Conservation (phyloP, 2,797 vertebrate genomes). For the Champsocephalus gunnari region DNA sequence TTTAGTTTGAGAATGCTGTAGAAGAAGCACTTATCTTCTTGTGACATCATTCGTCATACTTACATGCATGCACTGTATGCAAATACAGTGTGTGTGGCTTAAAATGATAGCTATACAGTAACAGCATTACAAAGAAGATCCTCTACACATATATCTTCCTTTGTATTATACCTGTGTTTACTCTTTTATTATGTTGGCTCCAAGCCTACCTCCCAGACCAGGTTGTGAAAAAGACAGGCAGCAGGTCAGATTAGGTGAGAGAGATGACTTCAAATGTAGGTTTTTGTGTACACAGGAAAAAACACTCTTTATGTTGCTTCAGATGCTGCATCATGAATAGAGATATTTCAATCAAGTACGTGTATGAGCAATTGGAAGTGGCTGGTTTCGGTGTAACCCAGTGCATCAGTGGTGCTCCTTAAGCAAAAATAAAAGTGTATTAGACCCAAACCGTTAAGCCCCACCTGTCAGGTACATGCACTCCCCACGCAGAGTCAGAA, state of each 20-base stretch:
- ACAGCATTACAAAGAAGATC: slow-evolving; percentile 10
- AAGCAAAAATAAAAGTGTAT: neutral
- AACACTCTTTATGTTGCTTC: neutral
- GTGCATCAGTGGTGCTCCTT: neutral
- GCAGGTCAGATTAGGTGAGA: slow-evolving; percentile 5
- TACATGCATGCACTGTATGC: neutral
- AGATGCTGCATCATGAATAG: neutral
- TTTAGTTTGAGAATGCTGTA: neutral
- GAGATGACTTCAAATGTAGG: slow-evolving; percentile 15
- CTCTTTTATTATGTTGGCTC: slow-evolving; percentile 17
- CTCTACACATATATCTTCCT: slow-evolving; percentile 9
- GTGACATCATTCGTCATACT: neutral
- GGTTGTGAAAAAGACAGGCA: slow-evolving; percentile 4
- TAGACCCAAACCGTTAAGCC: neutral
- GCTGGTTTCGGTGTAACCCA: neutral
- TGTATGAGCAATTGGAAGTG: neutral
- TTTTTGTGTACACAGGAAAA: neutral
- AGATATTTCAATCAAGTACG: neutral
- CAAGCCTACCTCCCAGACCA: neutral
- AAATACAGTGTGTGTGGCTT: slow-evolving; percentile 12
- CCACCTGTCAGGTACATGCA: neutral
- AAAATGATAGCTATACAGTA: slow-evolving; percentile 27
- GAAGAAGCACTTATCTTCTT: neutral
- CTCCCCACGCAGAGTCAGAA: neutral
- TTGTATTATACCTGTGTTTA: slow-evolving; percentile 45